These are phyloP conservation scores for Callocephalon fimbriatum DNA, from an alignment of 2,113 vertebrate species.

Conservation along the genomic window DNA sequence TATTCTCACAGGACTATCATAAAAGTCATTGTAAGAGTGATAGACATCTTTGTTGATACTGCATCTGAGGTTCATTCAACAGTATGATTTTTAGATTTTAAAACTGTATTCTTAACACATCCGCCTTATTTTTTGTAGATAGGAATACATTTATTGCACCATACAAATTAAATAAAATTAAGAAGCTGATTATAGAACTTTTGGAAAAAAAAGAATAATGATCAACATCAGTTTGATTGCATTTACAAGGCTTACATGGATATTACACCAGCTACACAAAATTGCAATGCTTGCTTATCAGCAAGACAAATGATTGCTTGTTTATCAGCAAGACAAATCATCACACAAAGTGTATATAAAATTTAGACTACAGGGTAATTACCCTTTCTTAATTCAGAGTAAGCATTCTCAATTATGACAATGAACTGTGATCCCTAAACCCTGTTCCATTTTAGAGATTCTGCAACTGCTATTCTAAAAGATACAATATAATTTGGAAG, in stretches of 20 bases:
- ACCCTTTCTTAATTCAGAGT: not conserved
- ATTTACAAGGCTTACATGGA: not conserved
- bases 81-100: not conserved
- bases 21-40: not conserved
- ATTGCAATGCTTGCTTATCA: not conserved
- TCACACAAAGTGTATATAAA: not conserved
- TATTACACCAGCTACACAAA: not conserved
- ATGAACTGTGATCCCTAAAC: not conserved
- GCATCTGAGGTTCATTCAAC: not conserved
- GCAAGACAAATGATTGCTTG: not conserved
- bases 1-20: not conserved
- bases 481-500: not conserved
- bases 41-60: not conserved
- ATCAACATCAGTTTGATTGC: not conserved
- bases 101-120: not conserved
- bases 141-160: not conserved
- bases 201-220: not conserved
- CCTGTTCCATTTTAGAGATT: not conserved
- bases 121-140: not conserved
- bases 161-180: not conserved
- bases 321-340: not conserved
- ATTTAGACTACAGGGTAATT: not conserved
- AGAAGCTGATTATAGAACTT: not conserved
- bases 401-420: not conserved
- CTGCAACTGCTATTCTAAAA: not conserved